Conservation (phyloP, 1,140 invertebrate species). For the Agrypnia vestita region DNA sequence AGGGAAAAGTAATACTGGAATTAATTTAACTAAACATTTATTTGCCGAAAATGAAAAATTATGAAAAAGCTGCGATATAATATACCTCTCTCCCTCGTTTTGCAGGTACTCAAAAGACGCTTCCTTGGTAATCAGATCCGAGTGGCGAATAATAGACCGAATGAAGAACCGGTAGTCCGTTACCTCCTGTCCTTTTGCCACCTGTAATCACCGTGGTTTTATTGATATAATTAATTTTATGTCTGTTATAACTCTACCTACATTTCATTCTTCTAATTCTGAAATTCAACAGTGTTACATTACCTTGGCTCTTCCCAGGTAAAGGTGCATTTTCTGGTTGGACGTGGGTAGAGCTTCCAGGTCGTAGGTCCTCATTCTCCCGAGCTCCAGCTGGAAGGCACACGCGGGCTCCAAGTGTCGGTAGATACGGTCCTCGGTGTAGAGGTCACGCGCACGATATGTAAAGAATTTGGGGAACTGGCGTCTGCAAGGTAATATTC, state of each 20-base stretch:
- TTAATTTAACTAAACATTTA: not conserved
- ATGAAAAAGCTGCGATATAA: not conserved
- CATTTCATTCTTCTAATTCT: no score
- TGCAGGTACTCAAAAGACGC: conserved; percentile 98
- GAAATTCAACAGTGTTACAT: conserved; percentile 1
- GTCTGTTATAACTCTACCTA: no score
- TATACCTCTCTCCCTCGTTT: conserved; percentile 92
- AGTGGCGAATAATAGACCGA: conserved; percentile 96
- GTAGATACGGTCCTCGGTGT: conserved; percentile 97
- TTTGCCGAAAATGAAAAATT: no score
- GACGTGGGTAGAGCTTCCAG: conserved; percentile 95
- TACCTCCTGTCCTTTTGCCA: conserved; percentile 94
- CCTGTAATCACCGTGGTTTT: conserved; percentile 66
- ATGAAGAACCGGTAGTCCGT: conserved; percentile 99
- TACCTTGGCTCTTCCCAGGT: conserved; percentile 95
- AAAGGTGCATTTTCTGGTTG: conserved; percentile 99
- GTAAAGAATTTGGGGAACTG: conserved; percentile 96
- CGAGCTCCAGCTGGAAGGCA: conserved; percentile 97
- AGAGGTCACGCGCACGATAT: conserved; percentile 90
- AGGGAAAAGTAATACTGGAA: not conserved
- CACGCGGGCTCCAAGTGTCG: conserved; percentile 96
- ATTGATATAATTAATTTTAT: no score
- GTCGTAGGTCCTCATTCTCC: conserved; percentile 95
- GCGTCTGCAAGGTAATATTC: conserved; percentile 68
- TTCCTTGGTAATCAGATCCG: conserved; percentile 98